phyloP scores from a whole-genome alignment of 2,113 vertebrate genomes.

The Probosciger aterrimus region DNA sequence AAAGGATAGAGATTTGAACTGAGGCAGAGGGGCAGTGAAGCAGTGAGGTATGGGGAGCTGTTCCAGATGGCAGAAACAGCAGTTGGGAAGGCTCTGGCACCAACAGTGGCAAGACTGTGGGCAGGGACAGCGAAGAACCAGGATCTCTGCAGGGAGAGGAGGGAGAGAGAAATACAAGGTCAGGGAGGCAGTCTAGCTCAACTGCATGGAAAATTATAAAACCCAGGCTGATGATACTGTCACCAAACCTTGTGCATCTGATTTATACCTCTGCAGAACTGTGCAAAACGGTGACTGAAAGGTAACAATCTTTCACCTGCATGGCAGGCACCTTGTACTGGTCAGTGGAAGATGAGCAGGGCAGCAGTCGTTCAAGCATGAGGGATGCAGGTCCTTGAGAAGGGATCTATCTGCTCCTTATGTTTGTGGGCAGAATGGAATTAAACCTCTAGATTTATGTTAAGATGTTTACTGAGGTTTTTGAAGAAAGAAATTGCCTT shows the following conservation, averaged over 20 bases:
- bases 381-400: background rate
- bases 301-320: background rate
- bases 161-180: constrained; percentile 38
- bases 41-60: background rate
- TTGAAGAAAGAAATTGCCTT: background rate
- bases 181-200: constrained; percentile 19
- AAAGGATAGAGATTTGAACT: background rate
- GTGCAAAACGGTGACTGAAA: background rate
- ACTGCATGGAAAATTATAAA: constrained; percentile 16
- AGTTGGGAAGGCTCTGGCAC: constrained; percentile 48
- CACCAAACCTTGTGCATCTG: background rate
- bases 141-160: background rate
- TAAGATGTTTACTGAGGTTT: background rate
- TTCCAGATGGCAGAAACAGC: constrained; percentile 64
- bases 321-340: background rate
- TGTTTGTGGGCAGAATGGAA: background rate
- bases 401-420: background rate
- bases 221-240: background rate
- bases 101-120: background rate
- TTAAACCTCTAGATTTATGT: background rate
- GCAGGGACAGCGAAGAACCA: constrained; percentile 13
- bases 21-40: constrained; percentile 36
- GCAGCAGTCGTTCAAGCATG: background rate
- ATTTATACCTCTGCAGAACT: background rate
- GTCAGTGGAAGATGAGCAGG: background rate